Evolutionary conservation across 53 echinoderm and acorn worm species (phyloP), one percentile per base, ranked within the genome.

Genomic region (Arbacia lixula): DNA sequence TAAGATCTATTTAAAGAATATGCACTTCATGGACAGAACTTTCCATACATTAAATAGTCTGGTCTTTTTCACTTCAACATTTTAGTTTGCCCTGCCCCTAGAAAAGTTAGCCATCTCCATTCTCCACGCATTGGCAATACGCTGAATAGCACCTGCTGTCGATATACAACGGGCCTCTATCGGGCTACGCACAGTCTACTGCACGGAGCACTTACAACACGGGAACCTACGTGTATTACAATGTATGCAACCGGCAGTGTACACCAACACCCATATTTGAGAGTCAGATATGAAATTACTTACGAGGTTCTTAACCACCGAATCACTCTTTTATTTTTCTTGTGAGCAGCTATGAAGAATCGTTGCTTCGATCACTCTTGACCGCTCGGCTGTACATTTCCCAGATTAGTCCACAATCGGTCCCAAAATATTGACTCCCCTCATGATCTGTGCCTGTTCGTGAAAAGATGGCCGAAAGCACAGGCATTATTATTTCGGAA

Each of bases 391-490:
- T 39, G 79, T 78, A 60, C 79, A 78, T 78, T 39, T 78, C 79
- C 79, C 43, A 40, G 60, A 60, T 78, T 78, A 78, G 79, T 78
- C 79, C 79, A 58, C 35, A 60, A 78, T 78, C 79, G 60, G 79
- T 60, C 40, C 79, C 39, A 41, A 78, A 78, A 38, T 40, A 36
- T 58, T 60, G 79, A 17, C 25, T 43, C 28, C 79, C 79, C 41
- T 78, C 79, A 78, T 78, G 79, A 78, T 78, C 79, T 39, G 12
- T 28, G 22, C 28, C 79, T 78, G 79, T 78, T 78, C 60, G 79
- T 12, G 75, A 78, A 60, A 78, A 78, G 79, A 78, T 78, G 79
- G 79, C 79, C 43, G 79, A 78, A 60, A 28, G 79, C 60, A n/a
- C n/a, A 60, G 36, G 1, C 26, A 38, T 28, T 21, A 36, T 38